phyloP scores from a whole-genome alignment of 2,888 invertebrate species.

The Criorhina ranunculi region DNA sequence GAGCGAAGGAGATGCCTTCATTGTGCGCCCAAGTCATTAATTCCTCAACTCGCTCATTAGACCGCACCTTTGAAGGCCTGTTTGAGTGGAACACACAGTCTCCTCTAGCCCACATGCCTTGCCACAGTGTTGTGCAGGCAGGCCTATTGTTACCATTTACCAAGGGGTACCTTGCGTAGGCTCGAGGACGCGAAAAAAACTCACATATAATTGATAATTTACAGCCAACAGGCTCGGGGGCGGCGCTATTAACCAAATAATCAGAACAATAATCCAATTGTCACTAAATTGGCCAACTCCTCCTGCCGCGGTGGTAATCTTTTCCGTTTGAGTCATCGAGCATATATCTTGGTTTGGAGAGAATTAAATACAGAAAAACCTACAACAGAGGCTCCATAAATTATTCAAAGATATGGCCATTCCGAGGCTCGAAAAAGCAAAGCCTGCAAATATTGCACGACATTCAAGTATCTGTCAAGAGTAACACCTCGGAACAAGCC shows the following conservation, averaged over 20 bases:
- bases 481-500: constrained; percentile 70
- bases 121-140: no score
- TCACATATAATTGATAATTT: constrained; percentile 50
- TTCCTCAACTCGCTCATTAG: constrained; percentile 66
- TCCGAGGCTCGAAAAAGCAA: constrained; percentile 52
- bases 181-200: constrained; percentile 45
- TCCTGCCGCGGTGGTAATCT: not conserved
- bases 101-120: constrained; percentile 59
- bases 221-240: constrained; percentile 23
- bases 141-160: constrained; percentile 57
- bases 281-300: constrained; percentile 53
- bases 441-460: constrained; percentile 65
- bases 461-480: constrained; percentile 72
- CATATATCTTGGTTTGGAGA: not conserved
- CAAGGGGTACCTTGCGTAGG: constrained; percentile 52
- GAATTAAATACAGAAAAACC: constrained; percentile 23
- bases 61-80: constrained; percentile 60
- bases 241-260: constrained; percentile 45
- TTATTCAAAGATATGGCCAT: constrained; percentile 52
- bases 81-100: constrained; percentile 15
- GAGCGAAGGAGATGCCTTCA: constrained; percentile 54
- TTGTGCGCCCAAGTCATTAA: constrained; percentile 57
- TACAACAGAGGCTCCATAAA: constrained; percentile 50
- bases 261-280: constrained; percentile 53
- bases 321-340: constrained; percentile 3